Conservation (phyloP, 2,888 invertebrate species). For the Silvanus unidentatus region DNA sequence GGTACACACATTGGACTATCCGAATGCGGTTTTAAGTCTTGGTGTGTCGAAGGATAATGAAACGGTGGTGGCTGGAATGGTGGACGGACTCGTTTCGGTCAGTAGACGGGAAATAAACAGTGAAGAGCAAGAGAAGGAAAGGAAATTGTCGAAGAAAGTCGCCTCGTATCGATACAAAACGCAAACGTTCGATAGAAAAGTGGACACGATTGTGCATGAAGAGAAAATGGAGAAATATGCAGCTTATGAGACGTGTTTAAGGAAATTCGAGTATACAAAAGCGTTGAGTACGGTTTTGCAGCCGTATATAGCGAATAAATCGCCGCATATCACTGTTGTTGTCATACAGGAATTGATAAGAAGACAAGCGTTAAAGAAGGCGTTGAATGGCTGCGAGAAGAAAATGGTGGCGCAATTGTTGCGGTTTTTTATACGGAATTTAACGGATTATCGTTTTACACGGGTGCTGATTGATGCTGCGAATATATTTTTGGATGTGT, state of each 20-base stretch:
- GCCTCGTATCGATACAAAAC: conserved; percentile 49
- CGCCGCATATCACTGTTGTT: conserved; percentile 72
- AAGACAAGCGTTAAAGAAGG: conserved; percentile 69
- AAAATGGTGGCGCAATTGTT: conserved; percentile 61
- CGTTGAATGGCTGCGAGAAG: conserved; percentile 67
- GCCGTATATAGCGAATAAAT: conserved; percentile 54
- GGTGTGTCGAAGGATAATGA: conserved; percentile 72
- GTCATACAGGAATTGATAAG: conserved; percentile 83
- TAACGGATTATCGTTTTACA: conserved; percentile 71
- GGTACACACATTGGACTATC: conserved; percentile 83
- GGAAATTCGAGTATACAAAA: conserved; percentile 75
- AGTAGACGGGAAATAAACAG: conserved; percentile 63
- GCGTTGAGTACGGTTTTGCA: conserved; percentile 69
- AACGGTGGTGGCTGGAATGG: conserved; percentile 84
- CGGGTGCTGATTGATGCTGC: conserved; percentile 68
- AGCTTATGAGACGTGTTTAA: conserved; percentile 64
- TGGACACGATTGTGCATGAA: conserved; percentile 53
- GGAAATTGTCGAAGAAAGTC: conserved; percentile 46
- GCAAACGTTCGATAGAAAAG: conserved; percentile 27
- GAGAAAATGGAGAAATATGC: conserved; percentile 44
- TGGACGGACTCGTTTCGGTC: conserved; percentile 86
- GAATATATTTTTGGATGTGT: conserved; percentile 69
- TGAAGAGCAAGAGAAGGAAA: conserved; percentile 31
- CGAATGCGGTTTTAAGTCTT: conserved; percentile 84
- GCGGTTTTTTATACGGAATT: conserved; percentile 64